Base-by-base conservation (phyloP, 1,140 invertebrate genomes). In the Drosophila auraria region DNA sequence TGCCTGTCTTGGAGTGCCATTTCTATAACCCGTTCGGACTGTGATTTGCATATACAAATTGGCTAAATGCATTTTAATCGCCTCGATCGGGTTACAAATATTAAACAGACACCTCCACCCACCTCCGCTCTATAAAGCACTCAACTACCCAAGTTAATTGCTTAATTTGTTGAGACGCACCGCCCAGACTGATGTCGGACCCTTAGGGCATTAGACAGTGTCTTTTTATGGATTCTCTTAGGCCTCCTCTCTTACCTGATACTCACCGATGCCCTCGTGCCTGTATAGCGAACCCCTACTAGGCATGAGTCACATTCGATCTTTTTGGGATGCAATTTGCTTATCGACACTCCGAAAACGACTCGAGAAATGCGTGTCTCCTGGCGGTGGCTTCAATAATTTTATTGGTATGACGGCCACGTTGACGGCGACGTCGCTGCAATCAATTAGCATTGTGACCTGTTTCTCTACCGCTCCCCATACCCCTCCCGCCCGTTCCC, bases 381-480 rank as follows among this genome's bases (percentile, higher is more conserved):
- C 80, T 80, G 83, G 83, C 83, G 71, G 80, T 87, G 53, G 81
- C 86, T 84, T 89, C 81, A 89, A 87, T 87, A 89, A 89, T 89
- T 89, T 87, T 87, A 87, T 73, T 73, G 71, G 30, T 73, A 60
- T 81, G 65, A 82, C 73, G 30, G 51, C 80, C 83, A 86, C 78
- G 80, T 83, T 63, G 72, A 57, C 62, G 74, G 51, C 80, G 62
- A 77, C 66, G 62, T 82, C 77, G 74, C 81, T 89, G 84, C 84
- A 87, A 87, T 87, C 84, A 87, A 87, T 87, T 87, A 87, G 84
- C 78, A 89, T 89, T 84, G 86, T 84, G 84, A 87, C 84, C 83
- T 89, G 83, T 89, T 87, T 83, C 71, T 56, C 76, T 47, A 38
- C 47, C 73, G 17, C 47, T 72, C 38, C 27, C 57, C 51, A 30